phyloP scores from a whole-genome alignment of 2,797 vertebrate species.

The Pogoniulus pusillus region DNA sequence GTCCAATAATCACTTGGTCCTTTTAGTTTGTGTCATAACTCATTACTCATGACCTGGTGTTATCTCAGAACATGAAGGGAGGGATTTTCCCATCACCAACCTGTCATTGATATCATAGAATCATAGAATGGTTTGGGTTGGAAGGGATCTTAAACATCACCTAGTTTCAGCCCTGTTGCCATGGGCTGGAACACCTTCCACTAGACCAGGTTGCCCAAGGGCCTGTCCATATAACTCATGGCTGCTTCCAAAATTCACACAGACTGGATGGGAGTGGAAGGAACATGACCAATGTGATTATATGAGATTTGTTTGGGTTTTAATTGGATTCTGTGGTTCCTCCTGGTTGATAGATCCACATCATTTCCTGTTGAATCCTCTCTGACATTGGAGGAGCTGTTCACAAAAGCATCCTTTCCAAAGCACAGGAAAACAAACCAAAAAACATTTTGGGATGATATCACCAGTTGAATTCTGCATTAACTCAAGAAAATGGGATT shows the following conservation, averaged over 20 bases:
- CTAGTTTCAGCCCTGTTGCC: no score
- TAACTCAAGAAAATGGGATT: not conserved
- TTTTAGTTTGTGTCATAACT: not conserved
- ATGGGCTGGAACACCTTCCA: no score
- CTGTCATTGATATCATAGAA: not conserved
- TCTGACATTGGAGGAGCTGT: not conserved
- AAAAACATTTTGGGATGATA: not conserved
- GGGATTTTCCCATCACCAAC: not conserved
- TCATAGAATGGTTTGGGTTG: no score
- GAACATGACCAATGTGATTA: not conserved
- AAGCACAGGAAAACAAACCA: not conserved
- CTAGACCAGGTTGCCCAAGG: no score
- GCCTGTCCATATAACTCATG: not conserved
- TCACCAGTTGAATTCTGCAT: not conserved
- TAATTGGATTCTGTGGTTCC: not conserved
- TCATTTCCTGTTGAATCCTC: not conserved
- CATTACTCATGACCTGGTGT: not conserved
- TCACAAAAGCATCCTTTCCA: not conserved
- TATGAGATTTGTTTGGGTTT: not conserved
- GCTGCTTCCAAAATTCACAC: not conserved
- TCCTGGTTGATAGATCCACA: not conserved
- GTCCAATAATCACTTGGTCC: not conserved
- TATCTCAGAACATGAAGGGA: not conserved
- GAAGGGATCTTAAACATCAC: no score
- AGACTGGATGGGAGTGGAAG: not conserved